Percentiles rank a stretch among this genome's conserved stretches.
Conservation (phyloP, 2,113 vertebrate genomes). For the Chunga burmeisteri region DNA sequence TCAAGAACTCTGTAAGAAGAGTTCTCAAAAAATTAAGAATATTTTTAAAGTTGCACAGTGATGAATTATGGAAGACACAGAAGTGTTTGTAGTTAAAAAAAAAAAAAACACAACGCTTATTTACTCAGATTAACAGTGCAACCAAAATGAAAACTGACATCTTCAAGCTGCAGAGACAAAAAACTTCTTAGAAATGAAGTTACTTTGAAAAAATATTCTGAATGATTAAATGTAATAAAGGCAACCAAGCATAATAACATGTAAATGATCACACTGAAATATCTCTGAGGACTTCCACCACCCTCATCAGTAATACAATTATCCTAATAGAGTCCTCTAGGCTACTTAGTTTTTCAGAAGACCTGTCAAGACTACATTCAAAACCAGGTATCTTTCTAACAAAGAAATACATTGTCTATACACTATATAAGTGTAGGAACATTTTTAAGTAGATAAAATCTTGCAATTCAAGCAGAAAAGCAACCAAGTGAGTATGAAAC, state of each 20-base stretch:
- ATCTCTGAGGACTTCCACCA: neutral
- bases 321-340: neutral
- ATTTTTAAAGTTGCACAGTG: neutral
- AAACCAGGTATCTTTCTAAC: neutral
- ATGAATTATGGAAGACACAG: neutral
- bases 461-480: neutral
- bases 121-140: neutral
- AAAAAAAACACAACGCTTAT: neutral
- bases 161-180: neutral
- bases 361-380: neutral
- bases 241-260: neutral
- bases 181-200: neutral
- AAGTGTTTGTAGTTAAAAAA: neutral
- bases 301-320: neutral
- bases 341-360: neutral
- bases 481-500: neutral
- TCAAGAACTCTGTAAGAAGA: neutral
- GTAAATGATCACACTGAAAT: neutral
- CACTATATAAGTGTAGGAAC: neutral
- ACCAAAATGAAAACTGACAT: neutral
- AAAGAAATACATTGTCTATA: neutral
- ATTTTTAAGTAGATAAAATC: neutral
- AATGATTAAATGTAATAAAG: neutral
- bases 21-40: neutral
- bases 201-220: neutral